Conservation (phyloP, 2,888 invertebrate genomes). For the Stratiomys singularior region DNA sequence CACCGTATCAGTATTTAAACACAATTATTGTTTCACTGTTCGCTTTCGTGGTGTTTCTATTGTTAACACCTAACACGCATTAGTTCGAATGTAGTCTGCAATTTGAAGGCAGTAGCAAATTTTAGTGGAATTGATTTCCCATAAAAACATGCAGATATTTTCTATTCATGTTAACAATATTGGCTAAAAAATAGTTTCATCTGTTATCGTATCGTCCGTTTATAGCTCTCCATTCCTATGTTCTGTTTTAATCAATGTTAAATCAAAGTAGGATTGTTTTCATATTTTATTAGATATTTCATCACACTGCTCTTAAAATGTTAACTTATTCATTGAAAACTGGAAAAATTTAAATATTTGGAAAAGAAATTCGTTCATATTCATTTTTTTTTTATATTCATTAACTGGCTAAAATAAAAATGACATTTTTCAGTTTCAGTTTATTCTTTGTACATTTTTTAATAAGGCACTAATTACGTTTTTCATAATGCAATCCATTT, state of each 20-base stretch:
- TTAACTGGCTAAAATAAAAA: no score
- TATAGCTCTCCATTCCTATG: background rate
- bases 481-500: conserved; percentile 52
- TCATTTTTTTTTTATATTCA: no score
- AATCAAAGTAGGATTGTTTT: background rate
- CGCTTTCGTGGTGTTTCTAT: background rate
- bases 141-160: background rate
- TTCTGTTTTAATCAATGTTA: background rate
- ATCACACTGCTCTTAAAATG: no score
- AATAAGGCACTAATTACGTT: no score
- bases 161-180: background rate
- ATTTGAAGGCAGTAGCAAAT: background rate
- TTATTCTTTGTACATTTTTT: no score
- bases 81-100: background rate
- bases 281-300: no score
- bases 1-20: background rate
- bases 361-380: no score
- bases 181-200: conserved; percentile 1
- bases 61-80: background rate
- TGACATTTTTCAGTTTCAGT: no score
- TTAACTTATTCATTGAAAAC: no score
- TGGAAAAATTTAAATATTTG: no score
- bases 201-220: background rate
- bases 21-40: background rate
- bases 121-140: background rate